A percentile compares a stretch with the other conserved stretches of the same genome.
Conservation (phyloP, 2,113 vertebrate species). For the Pipa parva region DNA sequence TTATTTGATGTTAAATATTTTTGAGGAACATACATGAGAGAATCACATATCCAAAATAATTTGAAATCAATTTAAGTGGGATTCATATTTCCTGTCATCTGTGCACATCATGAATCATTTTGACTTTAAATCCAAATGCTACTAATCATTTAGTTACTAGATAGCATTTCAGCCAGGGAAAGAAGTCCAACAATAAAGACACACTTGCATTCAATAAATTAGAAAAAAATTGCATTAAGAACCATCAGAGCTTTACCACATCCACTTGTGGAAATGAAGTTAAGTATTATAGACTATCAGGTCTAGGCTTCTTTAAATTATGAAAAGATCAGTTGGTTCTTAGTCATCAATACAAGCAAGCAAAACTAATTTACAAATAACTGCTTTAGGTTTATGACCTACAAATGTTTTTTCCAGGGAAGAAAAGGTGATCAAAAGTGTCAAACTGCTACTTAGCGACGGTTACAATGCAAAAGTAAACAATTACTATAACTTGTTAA, state of each 20-base stretch:
- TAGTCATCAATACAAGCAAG: not conserved
- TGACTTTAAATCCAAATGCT: not conserved
- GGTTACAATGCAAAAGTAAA: too few relatives aligned
- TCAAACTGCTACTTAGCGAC: too few relatives aligned
- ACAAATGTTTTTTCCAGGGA: too few relatives aligned
- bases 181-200: not conserved
- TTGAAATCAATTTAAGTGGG: not conserved
- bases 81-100: not conserved
- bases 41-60: not conserved
- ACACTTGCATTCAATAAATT: constrained; percentile 12
- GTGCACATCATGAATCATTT: not conserved
- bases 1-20: too few relatives aligned
- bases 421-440: too few relatives aligned
- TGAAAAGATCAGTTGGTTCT: not conserved
- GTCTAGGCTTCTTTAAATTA: constrained; percentile 5
- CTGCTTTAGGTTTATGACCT: too few relatives aligned
- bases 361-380: not conserved
- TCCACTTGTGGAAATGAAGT: constrained; percentile 24
- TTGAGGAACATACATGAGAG: too few relatives aligned
- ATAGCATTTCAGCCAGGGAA: not conserved
- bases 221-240: constrained; percentile 32
- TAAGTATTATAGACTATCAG: constrained; percentile 10
- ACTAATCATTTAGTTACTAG: not conserved
- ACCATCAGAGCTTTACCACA: constrained; percentile 21
- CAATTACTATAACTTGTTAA: too few relatives aligned